These are phyloP conservation scores for Epinotia brunnichana DNA, from an alignment of 2,888 invertebrate species.

Conservation along the genomic window DNA sequence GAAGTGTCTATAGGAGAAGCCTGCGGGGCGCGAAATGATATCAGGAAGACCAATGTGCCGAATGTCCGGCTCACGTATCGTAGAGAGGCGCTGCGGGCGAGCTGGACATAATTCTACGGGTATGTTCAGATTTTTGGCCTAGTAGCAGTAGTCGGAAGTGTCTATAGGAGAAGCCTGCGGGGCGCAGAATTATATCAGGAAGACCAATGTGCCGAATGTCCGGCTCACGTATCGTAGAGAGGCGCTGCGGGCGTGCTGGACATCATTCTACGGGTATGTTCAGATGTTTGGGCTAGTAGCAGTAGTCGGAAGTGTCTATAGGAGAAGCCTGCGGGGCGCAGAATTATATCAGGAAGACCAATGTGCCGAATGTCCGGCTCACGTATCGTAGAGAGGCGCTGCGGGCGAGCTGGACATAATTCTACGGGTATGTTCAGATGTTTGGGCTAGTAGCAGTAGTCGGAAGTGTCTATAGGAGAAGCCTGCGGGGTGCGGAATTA, in stretches of 20 bases:
- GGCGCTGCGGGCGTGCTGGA: slow-evolving; percentile 73
- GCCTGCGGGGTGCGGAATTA: slow-evolving; percentile 98
- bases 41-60: slow-evolving; percentile 97
- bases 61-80: slow-evolving; percentile 98
- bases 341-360: slow-evolving; percentile 98
- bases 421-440: slow-evolving; percentile 35
- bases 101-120: slow-evolving; percentile 53
- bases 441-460: slow-evolving; percentile 73
- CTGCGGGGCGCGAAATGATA: slow-evolving; percentile 98
- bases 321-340: slow-evolving; percentile 97
- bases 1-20: slow-evolving; percentile 94
- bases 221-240: slow-evolving; percentile 98
- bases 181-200: slow-evolving; percentile 98
- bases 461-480: no score
- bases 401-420: slow-evolving; percentile 57
- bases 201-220: slow-evolving; percentile 99
- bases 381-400: slow-evolving; percentile 95
- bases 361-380: slow-evolving; percentile 98
- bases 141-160: no score
- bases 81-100: slow-evolving; percentile 86
- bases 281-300: no score
- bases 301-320: slow-evolving; percentile 86
- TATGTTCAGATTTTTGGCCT: background rate
- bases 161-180: slow-evolving; percentile 97
- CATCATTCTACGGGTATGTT: slow-evolving; percentile 45